phyloP scores from a whole-genome alignment of 2,113 vertebrate genomes.

The Forbesichthys agassizii region DNA sequence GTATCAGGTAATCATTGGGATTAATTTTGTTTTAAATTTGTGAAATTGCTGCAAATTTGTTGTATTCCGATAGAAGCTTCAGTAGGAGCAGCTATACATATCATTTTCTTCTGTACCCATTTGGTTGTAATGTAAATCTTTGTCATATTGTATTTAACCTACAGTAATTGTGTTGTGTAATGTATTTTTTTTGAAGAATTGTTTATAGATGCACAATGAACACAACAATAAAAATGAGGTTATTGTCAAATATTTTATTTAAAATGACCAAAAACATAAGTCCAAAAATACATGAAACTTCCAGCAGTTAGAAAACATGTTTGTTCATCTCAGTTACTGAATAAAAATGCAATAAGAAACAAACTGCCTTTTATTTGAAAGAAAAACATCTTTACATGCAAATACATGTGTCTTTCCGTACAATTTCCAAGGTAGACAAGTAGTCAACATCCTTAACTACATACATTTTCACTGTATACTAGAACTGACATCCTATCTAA shows the following conservation, averaged over 20 bases:
- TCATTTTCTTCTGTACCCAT: no score
- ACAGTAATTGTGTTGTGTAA: no score
- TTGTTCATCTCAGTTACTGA: constrained; percentile 65
- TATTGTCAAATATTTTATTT: constrained; percentile 75
- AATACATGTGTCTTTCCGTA: neutral
- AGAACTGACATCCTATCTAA: constrained; percentile 13
- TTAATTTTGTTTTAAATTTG: no score
- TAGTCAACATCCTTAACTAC: neutral
- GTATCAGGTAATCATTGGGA: no score
- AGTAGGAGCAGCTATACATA: no score
- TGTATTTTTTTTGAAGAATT: no score
- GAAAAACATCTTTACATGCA: neutral
- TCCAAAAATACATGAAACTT: constrained; percentile 70
- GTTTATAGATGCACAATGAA: neutral
- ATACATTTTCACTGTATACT: neutral
- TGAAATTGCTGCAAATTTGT: no score
- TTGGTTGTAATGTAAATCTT: no score
- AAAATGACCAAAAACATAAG: constrained; percentile 70
- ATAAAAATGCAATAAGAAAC: constrained; percentile 74
- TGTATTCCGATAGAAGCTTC: no score
- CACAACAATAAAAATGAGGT: neutral
- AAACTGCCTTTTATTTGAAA: constrained; percentile 51
- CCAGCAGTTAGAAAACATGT: constrained; percentile 72
- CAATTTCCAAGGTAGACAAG: neutral
- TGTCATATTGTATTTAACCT: no score